Conservation (phyloP, 2,797 vertebrate genomes). For the Microctenopoma stevenorrisi region DNA sequence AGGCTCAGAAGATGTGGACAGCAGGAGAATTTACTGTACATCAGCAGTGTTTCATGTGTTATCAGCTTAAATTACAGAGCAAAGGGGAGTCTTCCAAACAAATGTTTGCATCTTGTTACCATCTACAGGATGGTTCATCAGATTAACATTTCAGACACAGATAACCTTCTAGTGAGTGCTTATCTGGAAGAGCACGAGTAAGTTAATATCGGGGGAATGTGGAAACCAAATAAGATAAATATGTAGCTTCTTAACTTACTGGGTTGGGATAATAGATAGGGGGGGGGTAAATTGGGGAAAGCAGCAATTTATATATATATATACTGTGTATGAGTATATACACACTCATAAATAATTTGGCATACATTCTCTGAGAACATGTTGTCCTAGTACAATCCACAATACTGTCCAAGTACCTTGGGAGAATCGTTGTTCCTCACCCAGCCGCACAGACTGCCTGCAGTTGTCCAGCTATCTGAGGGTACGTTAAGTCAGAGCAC, state of each 20-base stretch:
- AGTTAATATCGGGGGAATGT: constrained; percentile 77
- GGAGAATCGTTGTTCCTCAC: constrained; percentile 67
- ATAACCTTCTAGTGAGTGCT: constrained; percentile 61
- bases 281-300: constrained; percentile 46
- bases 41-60: constrained; percentile 65
- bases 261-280: constrained; percentile 28
- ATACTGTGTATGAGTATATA: constrained; percentile 44
- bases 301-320: constrained; percentile 73
- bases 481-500: constrained; percentile 71
- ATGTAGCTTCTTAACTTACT: constrained; percentile 68
- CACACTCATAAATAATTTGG: constrained; percentile 76
- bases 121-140: constrained; percentile 58
- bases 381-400: constrained; percentile 74
- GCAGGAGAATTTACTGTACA: constrained; percentile 41
- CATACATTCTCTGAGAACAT: constrained; percentile 73
- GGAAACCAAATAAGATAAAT: constrained; percentile 76
- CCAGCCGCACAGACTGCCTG: constrained; percentile 61
- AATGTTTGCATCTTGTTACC: constrained; percentile 21
- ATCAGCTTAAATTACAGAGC: constrained; percentile 67
- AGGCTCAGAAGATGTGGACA: constrained; percentile 27
- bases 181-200: constrained; percentile 49
- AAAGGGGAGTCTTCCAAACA: constrained; percentile 52
- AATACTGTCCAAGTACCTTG: constrained; percentile 83
- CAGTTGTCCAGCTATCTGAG: constrained; percentile 64
- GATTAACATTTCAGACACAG: constrained; percentile 57